Conservation (phyloP, 2,888 invertebrate genomes). For the Andrena camellia region DNA sequence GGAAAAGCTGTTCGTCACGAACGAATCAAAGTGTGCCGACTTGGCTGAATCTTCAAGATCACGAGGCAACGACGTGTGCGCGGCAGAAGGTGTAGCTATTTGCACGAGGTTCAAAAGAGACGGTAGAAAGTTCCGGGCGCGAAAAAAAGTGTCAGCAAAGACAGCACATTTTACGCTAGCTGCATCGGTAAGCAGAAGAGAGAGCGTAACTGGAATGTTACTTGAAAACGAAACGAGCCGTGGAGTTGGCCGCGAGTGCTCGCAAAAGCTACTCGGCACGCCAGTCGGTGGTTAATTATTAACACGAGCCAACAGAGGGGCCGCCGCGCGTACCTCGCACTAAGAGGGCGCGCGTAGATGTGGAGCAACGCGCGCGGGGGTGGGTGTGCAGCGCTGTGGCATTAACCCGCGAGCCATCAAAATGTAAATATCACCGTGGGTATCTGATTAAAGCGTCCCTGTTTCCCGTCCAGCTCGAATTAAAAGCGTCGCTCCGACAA, state of each 20-base stretch:
- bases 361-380: slow-evolving; percentile 4
- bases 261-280: slow-evolving; percentile 64
- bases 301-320: slow-evolving; percentile 73
- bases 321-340: slow-evolving; percentile 52
- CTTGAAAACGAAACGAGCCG: slow-evolving; percentile 72
- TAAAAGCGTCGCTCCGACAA: slow-evolving; percentile 22
- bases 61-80: too few relatives aligned
- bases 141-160: not conserved
- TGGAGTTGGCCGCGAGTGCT: slow-evolving; percentile 62
- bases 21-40: not conserved
- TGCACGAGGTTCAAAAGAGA: not conserved
- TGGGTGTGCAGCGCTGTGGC: slow-evolving; percentile 38
- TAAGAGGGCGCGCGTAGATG: slow-evolving; percentile 63
- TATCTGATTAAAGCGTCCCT: slow-evolving; percentile 67
- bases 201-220: slow-evolving; percentile 59
- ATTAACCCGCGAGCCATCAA: slow-evolving; percentile 60
- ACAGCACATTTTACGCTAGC: slow-evolving; percentile 29
- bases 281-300: slow-evolving; percentile 80
- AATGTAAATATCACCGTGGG: slow-evolving; percentile 69
- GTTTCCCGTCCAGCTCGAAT: slow-evolving; percentile 36
- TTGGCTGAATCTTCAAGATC: too few relatives aligned
- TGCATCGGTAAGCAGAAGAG: slow-evolving; percentile 48
- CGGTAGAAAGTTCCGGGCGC: not conserved
- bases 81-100: not conserved
- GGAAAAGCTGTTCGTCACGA: slow-evolving; percentile 10